Percentiles rank a stretch among this genome's conserved stretches.
Evolutionary conservation across 2,113 vertebrate genomes (phyloP).

Genomic region (Cephalopterus ornatus): DNA sequence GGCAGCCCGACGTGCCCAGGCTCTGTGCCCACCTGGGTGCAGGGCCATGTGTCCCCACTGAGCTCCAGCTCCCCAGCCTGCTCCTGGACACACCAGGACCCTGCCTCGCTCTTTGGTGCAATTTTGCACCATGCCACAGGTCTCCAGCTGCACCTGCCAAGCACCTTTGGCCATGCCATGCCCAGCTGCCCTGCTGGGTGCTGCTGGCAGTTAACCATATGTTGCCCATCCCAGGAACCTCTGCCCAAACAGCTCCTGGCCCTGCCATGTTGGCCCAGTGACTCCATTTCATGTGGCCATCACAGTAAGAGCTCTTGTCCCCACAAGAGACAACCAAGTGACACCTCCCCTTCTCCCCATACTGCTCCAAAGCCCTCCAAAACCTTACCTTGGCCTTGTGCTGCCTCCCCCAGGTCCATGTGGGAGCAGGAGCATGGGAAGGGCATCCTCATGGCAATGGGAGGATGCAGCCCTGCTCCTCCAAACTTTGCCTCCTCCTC

Average conservation of each 20-base stretch:
- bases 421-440: neutral
- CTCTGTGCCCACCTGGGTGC: neutral
- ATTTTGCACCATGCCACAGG: accelerated
- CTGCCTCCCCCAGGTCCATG: neutral
- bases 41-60: neutral
- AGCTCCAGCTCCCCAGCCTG: neutral
- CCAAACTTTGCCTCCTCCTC: neutral
- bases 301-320: neutral
- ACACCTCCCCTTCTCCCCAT: neutral
- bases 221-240: neutral
- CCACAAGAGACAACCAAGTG: accelerated
- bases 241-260: neutral
- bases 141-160: neutral
- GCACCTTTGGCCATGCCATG: neutral
- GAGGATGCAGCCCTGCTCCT: neutral
- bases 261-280: accelerated
- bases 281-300: neutral
- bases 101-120: neutral
- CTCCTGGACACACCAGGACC: neutral
- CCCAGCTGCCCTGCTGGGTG: neutral
- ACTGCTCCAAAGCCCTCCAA: neutral
- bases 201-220: neutral
- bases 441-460: accelerated
- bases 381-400: neutral
- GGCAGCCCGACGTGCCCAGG: accelerated